Evolutionary conservation across 1,140 invertebrate genomes (phyloP).

Genomic region (Capitella teleta): DNA sequence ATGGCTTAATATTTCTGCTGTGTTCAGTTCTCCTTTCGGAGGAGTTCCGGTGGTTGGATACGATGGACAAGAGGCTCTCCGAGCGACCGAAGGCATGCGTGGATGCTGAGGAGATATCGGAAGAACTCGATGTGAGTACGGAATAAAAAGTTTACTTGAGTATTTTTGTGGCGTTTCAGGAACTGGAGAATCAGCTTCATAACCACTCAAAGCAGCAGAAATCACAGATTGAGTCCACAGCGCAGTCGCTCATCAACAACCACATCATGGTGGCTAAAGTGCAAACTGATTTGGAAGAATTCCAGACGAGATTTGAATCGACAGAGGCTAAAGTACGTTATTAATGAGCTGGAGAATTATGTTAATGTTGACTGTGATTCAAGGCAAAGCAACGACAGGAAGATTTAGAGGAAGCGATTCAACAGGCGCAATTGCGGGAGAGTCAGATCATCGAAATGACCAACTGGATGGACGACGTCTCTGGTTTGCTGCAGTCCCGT

Average conservation of each 20-base stretch:
- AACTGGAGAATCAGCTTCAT: constrained; percentile 71
- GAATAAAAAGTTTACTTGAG: background rate
- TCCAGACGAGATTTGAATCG: constrained; percentile 40
- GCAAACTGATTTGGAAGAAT: constrained; percentile 55
- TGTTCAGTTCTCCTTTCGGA: constrained; percentile 56
- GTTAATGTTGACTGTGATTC: constrained; percentile 6
- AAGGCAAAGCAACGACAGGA: constrained; percentile 60
- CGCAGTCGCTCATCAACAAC: constrained; percentile 58
- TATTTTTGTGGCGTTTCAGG: constrained; percentile 44
- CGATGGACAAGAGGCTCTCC: constrained; percentile 65
- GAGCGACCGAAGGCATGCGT: constrained; percentile 56
- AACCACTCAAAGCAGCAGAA: constrained; percentile 62
- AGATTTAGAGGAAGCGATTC: constrained; percentile 61
- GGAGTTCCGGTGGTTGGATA: constrained; percentile 70
- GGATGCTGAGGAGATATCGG: constrained; percentile 89
- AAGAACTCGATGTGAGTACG: constrained; percentile 74
- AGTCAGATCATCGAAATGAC: constrained; percentile 62
- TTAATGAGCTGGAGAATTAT: background rate
- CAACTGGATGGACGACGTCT: constrained; percentile 62
- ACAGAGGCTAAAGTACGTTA: background rate
- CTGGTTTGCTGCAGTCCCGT: constrained; percentile 57
- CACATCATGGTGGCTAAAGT: constrained; percentile 64
- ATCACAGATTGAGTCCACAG: constrained; percentile 64
- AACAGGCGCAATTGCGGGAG: constrained; percentile 67
- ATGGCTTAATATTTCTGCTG: constrained; percentile 31